phyloP scores from a whole-genome alignment of 2,888 invertebrate genomes.

The Beris morrisii region DNA sequence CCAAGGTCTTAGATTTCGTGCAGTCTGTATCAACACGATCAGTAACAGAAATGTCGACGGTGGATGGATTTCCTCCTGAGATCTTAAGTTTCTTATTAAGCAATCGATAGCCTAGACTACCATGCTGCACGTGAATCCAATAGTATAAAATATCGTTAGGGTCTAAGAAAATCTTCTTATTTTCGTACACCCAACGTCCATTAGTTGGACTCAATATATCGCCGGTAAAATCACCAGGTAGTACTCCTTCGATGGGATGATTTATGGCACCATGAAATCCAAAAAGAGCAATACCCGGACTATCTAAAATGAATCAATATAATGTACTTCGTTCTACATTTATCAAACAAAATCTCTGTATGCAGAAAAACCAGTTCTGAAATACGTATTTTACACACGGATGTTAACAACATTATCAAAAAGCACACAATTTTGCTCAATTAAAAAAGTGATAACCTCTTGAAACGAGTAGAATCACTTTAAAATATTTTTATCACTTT shows the following conservation, averaged over 20 bases:
- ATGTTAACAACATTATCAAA: background rate
- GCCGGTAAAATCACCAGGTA: constrained; percentile 60
- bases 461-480: background rate
- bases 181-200: constrained; percentile 60
- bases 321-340: background rate
- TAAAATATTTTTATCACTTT: no score
- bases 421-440: background rate
- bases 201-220: constrained; percentile 56
- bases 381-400: no score
- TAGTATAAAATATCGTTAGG: constrained; percentile 63
- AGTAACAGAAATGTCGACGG: background rate
- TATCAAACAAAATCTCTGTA: background rate
- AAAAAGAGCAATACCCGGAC: constrained; percentile 60
- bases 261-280: constrained; percentile 69
- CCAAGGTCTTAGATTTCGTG: constrained; percentile 45
- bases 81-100: constrained; percentile 3
- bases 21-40: background rate
- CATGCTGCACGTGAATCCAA: constrained; percentile 63
- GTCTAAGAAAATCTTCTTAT: constrained; percentile 55
- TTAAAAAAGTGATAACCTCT: constrained; percentile 2
- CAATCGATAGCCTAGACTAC: constrained; percentile 42
- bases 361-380: background rate
- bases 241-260: constrained; percentile 56
- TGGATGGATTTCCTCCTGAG: background rate
- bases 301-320: constrained; percentile 52